phyloP scores from a whole-genome alignment of 1,140 invertebrate species.

The Brachionus plicatilis region DNA sequence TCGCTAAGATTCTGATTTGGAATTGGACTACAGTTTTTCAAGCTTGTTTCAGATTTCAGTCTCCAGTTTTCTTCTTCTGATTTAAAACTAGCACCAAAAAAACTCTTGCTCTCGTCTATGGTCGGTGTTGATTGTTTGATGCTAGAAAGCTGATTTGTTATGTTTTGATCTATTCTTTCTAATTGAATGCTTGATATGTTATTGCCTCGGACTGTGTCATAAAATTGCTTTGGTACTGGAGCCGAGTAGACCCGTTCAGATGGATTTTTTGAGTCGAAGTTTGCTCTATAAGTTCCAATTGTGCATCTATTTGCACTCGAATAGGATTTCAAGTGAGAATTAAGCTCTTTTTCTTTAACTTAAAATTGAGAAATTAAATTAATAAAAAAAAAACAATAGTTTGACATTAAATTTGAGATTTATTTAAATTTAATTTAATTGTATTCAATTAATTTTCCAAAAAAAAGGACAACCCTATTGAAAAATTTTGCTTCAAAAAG shows the following conservation, averaged over 20 bases:
- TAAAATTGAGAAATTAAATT: neutral
- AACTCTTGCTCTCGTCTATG: neutral
- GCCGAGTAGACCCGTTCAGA: neutral
- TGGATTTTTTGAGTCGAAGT: neutral
- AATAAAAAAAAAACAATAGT: neutral
- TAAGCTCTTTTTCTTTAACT: slow-evolving; percentile 21
- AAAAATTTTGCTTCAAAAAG: neutral
- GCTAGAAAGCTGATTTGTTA: neutral
- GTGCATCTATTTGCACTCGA: neutral
- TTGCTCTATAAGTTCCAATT: slow-evolving; percentile 6
- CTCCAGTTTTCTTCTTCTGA: neutral
- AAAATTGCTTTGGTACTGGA: neutral
- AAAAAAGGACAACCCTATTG: neutral
- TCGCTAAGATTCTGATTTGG: slow-evolving; percentile 8
- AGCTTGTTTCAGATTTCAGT: too few species aligned
- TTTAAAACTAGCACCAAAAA: neutral
- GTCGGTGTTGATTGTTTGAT: slow-evolving; percentile 11
- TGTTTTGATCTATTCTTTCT: neutral
- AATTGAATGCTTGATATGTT: neutral
- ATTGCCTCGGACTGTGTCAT: neutral
- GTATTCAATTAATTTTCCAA: neutral
- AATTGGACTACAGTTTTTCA: neutral
- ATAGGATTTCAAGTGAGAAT: neutral
- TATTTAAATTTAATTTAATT: neutral
- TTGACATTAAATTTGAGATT: neutral